phyloP scores from a whole-genome alignment of 1,140 invertebrate species.

The Goniozus legneri region DNA sequence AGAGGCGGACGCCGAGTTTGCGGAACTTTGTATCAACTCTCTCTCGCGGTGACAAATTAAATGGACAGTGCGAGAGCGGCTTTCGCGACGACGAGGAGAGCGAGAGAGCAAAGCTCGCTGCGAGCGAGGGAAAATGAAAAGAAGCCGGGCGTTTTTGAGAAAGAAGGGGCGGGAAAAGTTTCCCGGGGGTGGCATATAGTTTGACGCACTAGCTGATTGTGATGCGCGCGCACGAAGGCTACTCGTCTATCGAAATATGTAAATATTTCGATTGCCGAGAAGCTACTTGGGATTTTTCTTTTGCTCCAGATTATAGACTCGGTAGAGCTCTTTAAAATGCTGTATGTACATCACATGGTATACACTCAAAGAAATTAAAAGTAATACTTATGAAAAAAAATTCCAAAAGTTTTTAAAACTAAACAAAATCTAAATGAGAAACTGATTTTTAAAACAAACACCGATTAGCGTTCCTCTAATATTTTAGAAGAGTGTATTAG shows the following conservation, averaged over 20 bases:
- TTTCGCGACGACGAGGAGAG: not conserved
- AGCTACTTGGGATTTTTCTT: not conserved
- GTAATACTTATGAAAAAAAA: no score
- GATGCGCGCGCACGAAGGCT: not conserved
- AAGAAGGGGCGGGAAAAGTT: not conserved
- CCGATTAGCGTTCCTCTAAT: no score
- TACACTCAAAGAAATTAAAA: not conserved
- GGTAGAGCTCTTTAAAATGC: not conserved
- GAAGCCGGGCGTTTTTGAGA: no score
- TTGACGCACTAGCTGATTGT: no score
- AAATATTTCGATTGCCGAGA: not conserved
- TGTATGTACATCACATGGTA: no score
- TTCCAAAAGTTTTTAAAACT: no score
- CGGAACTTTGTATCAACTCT: slow-evolving; percentile 20
- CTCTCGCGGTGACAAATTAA: slow-evolving; percentile 18
- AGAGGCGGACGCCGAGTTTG: slow-evolving; percentile 10
- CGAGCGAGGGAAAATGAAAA: no score
- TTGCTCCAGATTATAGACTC: not conserved
- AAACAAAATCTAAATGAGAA: no score
- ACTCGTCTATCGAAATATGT: not conserved
- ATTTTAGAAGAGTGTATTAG: no score
- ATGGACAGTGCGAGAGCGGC: not conserved
- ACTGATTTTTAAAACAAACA: no score
- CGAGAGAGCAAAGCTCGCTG: not conserved
- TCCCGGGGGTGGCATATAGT: no score